Base-by-base conservation (phyloP, 2,797 vertebrate genomes). In the Apodemus agrarius region DNA sequence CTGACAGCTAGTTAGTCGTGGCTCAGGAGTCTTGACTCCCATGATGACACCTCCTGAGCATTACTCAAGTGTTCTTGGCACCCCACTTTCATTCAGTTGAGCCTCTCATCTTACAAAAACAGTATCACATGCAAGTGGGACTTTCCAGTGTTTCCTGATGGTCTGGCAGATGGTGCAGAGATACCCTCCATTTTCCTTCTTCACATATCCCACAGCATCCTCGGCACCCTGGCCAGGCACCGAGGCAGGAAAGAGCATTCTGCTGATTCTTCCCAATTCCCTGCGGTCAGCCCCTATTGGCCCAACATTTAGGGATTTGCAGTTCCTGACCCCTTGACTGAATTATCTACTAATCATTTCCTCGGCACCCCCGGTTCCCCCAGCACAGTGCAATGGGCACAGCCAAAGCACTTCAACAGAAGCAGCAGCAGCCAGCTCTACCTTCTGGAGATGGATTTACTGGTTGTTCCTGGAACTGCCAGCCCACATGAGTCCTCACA, bases 41-140 rank as follows among this genome's bases (percentile, higher is more conserved):
- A 13, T 12, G 54, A 88, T 74, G 85, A 82, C 59, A 86, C 6
- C 4, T 1, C 37, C 14, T 78, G 83, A 97, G 83, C 5, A 65
- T 74, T 79, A 94, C 72, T 96, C 86, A 95, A 63, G 89, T 85
- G 94, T 96, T 93, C 87, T 97, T 94, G 72, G 65, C 75, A 75
- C 75, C 78, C 65, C 37, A 49, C 61, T 26, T 78, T 83, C 86
- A 76, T 84, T 96, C 74, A 93, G 61, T 80, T 69, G 89, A 92
- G 17, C 76, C 65, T 37, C 88, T 40, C 13, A 67, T 89, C 95
- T 95, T 86, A 95, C 72, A 92, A 86, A 95, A 96, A 93, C 85
- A 80, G 16, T 22, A 75, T 93, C 82, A 78, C 61, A 29, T 78
- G 88, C 21, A 90, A 79, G 17, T 43, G 95, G 97, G 90, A 92